Percentiles rank a stretch among this genome's conserved stretches.
phyloP scores from a whole-genome alignment of 2,888 invertebrate genomes.

The Caenorhabditis zanzibari region DNA sequence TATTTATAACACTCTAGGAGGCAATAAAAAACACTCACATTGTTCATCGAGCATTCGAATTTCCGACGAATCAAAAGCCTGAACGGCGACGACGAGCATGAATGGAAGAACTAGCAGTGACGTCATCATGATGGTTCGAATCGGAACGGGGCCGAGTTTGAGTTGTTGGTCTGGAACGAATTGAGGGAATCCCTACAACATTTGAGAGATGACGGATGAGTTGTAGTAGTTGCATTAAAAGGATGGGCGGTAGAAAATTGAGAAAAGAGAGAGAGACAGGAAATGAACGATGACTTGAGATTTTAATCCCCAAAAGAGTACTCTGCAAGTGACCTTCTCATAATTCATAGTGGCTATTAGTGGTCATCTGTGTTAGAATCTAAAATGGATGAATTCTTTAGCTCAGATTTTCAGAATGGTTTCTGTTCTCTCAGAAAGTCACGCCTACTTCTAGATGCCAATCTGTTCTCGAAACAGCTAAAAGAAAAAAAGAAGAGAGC shows the following conservation, averaged over 20 bases:
- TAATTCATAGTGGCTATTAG: constrained; percentile 20
- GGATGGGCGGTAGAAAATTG: neutral
- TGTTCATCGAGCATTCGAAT: constrained; percentile 79
- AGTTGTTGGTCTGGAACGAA: constrained; percentile 40
- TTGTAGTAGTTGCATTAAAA: constrained; percentile 35
- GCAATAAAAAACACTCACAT: constrained; percentile 66
- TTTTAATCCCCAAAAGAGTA: constrained; percentile 45
- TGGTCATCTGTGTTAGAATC: neutral
- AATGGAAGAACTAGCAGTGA: constrained; percentile 40
- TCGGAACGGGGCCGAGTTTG: constrained; percentile 68
- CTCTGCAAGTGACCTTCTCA: constrained; percentile 25
- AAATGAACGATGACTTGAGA: constrained; percentile 41
- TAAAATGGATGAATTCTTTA: neutral
- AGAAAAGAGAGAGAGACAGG: constrained; percentile 18
- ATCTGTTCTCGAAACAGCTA: constrained; percentile 22
- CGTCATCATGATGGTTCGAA: constrained; percentile 55
- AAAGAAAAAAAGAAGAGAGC: constrained; percentile 8
- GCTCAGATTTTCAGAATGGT: neutral
- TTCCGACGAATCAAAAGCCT: constrained; percentile 78
- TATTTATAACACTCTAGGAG: constrained; percentile 3
- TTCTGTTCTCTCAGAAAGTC: neutral
- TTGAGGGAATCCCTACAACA: constrained; percentile 36
- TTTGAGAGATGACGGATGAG: constrained; percentile 27
- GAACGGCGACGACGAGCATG: constrained; percentile 49
- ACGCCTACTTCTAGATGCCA: constrained; percentile 14